Percentiles rank a stretch among this genome's conserved stretches.
Evolutionary conservation across 2,113 vertebrate species (phyloP).

Genomic region (Aplodontia rufa): DNA sequence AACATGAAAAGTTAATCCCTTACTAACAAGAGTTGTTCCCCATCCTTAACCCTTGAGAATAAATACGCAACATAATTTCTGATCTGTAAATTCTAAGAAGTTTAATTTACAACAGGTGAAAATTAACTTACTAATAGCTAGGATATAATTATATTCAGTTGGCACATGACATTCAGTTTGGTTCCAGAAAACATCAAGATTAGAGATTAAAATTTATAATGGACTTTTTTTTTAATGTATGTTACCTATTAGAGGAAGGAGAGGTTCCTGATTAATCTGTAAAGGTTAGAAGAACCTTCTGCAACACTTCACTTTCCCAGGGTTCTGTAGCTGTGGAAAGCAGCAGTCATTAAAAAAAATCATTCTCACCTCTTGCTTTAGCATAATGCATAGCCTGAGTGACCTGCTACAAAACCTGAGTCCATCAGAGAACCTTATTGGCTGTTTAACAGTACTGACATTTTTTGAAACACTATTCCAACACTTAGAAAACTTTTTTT

Average conservation of each 20-base stretch:
- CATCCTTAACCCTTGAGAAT: neutral
- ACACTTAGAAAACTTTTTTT: neutral
- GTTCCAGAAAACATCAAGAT: neutral
- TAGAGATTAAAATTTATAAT: neutral
- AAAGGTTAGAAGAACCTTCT: slow-evolving; percentile 51
- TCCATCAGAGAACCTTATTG: slow-evolving; percentile 12
- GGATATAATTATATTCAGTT: slow-evolving; percentile 36
- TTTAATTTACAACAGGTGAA: slow-evolving; percentile 52
- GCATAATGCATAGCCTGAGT: slow-evolving; percentile 30
- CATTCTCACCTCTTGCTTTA: slow-evolving; percentile 16
- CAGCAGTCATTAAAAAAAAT: slow-evolving; percentile 39
- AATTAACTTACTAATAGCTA: slow-evolving; percentile 60
- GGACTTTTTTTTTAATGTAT: neutral
- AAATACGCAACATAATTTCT: slow-evolving; percentile 19
- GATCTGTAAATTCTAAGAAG: neutral
- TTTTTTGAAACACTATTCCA: slow-evolving; percentile 32
- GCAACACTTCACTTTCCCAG: slow-evolving; percentile 36
- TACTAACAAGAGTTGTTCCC: neutral
- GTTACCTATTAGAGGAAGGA: neutral
- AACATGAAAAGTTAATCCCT: neutral
- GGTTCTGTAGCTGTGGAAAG: slow-evolving; percentile 9
- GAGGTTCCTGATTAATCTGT: slow-evolving; percentile 11
- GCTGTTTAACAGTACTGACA: neutral
- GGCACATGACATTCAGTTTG: slow-evolving; percentile 38
- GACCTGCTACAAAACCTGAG: neutral